Evolutionary conservation across 2,113 vertebrate species (phyloP), one percentile per base, ranked within the genome.

Genomic region (Aythya baeri): DNA sequence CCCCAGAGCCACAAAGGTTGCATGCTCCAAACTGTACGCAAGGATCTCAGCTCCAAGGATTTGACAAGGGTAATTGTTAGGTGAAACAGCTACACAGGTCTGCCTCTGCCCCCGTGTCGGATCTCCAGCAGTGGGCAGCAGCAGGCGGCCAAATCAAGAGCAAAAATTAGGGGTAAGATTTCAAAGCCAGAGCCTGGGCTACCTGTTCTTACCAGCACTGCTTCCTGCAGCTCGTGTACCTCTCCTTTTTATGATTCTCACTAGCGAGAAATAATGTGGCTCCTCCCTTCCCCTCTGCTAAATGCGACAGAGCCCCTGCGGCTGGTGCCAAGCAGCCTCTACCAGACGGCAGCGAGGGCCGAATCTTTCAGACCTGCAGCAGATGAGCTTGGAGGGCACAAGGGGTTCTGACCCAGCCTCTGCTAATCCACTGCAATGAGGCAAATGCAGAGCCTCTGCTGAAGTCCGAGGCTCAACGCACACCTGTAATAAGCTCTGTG

Each of bases 311-410:
- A 61, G 75, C 54, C 59, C 71, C 50, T 11, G 86, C 0, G 9
- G 81, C 94, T 32, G 61, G 2, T 27, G 86, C 11, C 25, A 14
- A 18, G 6, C 52, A 36, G 26, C 23, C 46, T 54, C 65, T 18
- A 6, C n/a, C 0, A 4, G 23, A 9, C 41, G 55, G 57, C 36
- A 36, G n/a, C 0, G 22, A n/a, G 21, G 29, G 32, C 14, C 17
- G 82, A 59, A 44, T 41, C 72, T 62, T 76, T 41, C 65, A 54
- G 70, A 21, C 17, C 0, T 0, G 62, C 61, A 88, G 71, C 46
- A 55, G 70, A 59, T 41, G 58, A 90, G 36, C 46, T 87, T 0
- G 0, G 32, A 54, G 62, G 67, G 36, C 29, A 61, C 26, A 38
- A 34, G 71, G 29, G 65, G 80, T 44, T 41, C 54, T 57, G 83